Conservation (phyloP, 1,140 invertebrate genomes). For the Phymorhynchus buccinoides region DNA sequence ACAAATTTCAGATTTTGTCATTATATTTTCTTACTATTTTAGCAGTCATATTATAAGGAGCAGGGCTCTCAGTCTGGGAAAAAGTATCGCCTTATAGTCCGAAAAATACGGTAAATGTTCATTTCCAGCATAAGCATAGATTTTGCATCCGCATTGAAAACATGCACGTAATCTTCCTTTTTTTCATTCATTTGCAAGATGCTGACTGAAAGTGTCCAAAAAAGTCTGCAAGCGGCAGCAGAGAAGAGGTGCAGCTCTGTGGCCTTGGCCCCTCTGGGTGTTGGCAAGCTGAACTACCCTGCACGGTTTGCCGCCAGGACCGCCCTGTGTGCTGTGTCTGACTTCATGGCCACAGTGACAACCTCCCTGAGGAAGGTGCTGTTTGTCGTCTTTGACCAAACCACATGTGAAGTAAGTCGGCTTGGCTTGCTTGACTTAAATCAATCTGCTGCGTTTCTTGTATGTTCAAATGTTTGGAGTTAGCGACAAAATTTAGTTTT, state of each 20-base stretch:
- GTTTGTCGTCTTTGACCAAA: slow-evolving; percentile 1
- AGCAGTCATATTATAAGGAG: neutral
- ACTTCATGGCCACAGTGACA: neutral
- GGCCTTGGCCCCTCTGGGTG: slow-evolving; percentile 1
- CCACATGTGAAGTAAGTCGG: neutral
- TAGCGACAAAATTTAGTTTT: no score
- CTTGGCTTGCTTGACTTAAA: no score
- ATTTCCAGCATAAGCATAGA: no score
- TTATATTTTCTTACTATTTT: neutral
- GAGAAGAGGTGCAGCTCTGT: neutral
- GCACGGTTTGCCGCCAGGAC: neutral
- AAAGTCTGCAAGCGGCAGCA: neutral
- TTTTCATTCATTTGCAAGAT: neutral
- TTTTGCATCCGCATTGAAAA: no score
- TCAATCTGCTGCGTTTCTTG: no score
- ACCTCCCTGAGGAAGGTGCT: neutral
- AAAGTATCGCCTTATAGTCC: no score
- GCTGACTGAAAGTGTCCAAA: slow-evolving; percentile 17
- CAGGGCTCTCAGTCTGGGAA: no score
- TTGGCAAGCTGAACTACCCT: slow-evolving; percentile 5
- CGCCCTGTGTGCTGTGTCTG: neutral
- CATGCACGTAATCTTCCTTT: neutral
- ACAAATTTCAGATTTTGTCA: no score
- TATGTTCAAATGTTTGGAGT: neutral
- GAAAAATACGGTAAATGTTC: no score